Percentiles rank a stretch among this genome's conserved stretches.
phyloP scores from a whole-genome alignment of 1,140 invertebrate genomes.

The Hylyphantes graminicola region DNA sequence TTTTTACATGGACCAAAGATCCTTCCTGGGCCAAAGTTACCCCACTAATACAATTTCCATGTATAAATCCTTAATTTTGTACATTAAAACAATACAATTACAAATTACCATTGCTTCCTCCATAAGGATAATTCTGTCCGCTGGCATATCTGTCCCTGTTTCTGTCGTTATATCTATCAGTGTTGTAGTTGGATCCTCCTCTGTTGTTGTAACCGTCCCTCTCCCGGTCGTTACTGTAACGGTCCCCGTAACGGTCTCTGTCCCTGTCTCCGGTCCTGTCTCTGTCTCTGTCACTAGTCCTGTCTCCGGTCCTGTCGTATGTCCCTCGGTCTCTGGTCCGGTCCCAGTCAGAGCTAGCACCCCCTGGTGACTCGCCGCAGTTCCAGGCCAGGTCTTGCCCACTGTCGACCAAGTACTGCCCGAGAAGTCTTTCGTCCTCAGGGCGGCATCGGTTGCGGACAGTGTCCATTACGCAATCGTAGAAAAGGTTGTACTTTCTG shows the following conservation, averaged over 20 bases:
- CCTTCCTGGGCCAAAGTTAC: too few species aligned
- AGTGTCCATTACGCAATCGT: conserved; percentile 34
- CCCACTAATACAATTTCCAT: too few species aligned
- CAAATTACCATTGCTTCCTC: conserved; percentile 27
- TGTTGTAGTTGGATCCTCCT: background rate
- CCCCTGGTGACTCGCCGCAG: conserved; percentile 10
- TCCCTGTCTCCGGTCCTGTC: background rate
- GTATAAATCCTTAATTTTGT: too few species aligned
- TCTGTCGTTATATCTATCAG: background rate
- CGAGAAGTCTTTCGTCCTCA: conserved; percentile 6
- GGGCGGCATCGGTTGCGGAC: conserved; percentile 20
- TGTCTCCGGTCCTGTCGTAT: conserved; percentile 1
- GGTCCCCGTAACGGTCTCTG: background rate
- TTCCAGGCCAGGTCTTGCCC: conserved; percentile 51
- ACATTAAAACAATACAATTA: too few species aligned
- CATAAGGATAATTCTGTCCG: background rate
- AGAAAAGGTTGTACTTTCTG: conserved; percentile 46
- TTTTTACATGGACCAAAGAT: too few species aligned
- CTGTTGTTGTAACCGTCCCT: background rate
- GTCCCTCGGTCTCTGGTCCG: background rate
- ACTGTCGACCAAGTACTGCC: conserved; percentile 46
- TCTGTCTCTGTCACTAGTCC: background rate
- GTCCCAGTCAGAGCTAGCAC: background rate
- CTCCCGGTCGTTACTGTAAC: background rate
- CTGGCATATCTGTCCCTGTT: background rate